Percentiles rank a stretch among this genome's conserved stretches.
phyloP scores from a whole-genome alignment of 2,888 invertebrate species.

The Pheosia tremula region DNA sequence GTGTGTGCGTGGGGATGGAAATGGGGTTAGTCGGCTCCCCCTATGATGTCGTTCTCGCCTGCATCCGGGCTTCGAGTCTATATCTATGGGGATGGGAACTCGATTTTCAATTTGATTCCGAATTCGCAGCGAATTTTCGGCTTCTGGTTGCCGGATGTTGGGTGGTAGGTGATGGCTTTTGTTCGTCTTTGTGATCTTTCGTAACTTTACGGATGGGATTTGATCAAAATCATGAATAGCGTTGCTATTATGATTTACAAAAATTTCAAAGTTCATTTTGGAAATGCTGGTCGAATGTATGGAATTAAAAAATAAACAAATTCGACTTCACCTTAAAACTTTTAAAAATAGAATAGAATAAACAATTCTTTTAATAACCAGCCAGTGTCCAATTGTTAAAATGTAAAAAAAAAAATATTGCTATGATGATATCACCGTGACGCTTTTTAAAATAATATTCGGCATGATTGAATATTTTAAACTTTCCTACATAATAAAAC shows the following conservation, averaged over 20 bases:
- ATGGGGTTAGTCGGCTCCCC: constrained; percentile 73
- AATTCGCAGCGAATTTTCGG: constrained; percentile 52
- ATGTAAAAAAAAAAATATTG: no score
- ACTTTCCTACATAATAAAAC: constrained; percentile 30
- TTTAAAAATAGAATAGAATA: background rate
- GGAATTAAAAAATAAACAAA: no score
- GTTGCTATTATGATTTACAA: no score
- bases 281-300: no score
- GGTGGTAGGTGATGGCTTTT: constrained; percentile 37
- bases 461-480: constrained; percentile 37
- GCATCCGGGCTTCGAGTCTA: constrained; percentile 73
- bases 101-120: constrained; percentile 73
- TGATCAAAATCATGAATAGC: no score
- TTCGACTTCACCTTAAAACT: no score
- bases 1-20: constrained; percentile 59
- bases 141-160: constrained; percentile 50
- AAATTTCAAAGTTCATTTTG: no score
- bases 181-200: background rate
- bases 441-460: background rate
- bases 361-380: background rate
- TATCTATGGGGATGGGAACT: constrained; percentile 53
- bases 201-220: background rate
- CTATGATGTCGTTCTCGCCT: constrained; percentile 74
- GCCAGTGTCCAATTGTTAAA: background rate
- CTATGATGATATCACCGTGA: background rate